Evolutionary conservation across 2,797 vertebrate species (phyloP).

Genomic region (Neopelma chrysocephalum): DNA sequence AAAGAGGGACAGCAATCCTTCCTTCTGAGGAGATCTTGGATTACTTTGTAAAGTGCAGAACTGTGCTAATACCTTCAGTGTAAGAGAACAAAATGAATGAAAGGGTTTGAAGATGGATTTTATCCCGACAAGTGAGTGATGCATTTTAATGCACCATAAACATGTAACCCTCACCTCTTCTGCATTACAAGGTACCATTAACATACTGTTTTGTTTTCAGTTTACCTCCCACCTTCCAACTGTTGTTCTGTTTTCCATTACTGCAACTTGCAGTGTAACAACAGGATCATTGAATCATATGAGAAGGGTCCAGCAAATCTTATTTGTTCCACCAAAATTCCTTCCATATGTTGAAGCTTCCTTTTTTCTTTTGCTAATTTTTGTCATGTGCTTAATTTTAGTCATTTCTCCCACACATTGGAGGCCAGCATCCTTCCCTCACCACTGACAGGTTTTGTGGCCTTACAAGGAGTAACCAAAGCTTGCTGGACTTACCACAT

Average conservation of each 20-base stretch:
- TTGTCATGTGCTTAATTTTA: slow-evolving; percentile 77
- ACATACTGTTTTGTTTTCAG: slow-evolving; percentile 35
- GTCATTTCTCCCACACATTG: slow-evolving; percentile 71
- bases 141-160: slow-evolving; percentile 29
- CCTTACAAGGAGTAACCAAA: slow-evolving; percentile 68
- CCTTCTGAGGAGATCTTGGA: background rate
- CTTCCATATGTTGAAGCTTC: slow-evolving; percentile 75
- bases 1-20: background rate
- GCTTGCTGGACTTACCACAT: slow-evolving; percentile 64
- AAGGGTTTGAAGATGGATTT: background rate
- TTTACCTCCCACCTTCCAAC: slow-evolving; percentile 45
- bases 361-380: slow-evolving; percentile 73
- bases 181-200: slow-evolving; percentile 48
- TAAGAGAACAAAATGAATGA: slow-evolving; percentile 29
- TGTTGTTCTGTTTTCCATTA: slow-evolving; percentile 73
- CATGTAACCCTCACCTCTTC: slow-evolving; percentile 49
- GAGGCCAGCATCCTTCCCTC: slow-evolving; percentile 54
- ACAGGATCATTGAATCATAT: slow-evolving; percentile 78
- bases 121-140: background rate
- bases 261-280: slow-evolving; percentile 65
- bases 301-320: slow-evolving; percentile 73
- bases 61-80: background rate
- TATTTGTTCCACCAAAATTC: slow-evolving; percentile 78
- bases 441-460: slow-evolving; percentile 70
- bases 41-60: slow-evolving; percentile 36